phyloP scores from a whole-genome alignment of 2,888 invertebrate species.

The Boloria euphrosyne region DNA sequence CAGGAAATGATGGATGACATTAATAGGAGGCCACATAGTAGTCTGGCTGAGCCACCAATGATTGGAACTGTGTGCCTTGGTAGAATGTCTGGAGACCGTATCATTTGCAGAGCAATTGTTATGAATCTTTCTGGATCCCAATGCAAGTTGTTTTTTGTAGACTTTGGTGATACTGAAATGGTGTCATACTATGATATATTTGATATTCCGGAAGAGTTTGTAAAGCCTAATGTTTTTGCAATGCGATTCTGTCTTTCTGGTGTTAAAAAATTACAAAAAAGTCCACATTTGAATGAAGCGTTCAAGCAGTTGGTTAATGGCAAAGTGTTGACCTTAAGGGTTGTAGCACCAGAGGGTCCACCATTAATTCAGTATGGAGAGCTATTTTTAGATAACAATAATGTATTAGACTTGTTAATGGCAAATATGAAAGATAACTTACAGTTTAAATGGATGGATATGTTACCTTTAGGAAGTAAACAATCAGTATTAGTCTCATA shows the following conservation, averaged over 20 bases:
- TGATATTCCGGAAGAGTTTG: constrained; percentile 88
- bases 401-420: constrained; percentile 82
- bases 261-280: constrained; percentile 83
- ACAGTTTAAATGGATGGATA: constrained; percentile 67
- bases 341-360: constrained; percentile 86
- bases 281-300: constrained; percentile 84
- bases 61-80: constrained; percentile 91
- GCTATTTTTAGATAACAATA: constrained; percentile 83
- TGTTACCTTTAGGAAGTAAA: constrained; percentile 60
- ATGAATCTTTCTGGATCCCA: constrained; percentile 87
- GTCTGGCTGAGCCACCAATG: constrained; percentile 85
- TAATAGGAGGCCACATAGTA: constrained; percentile 83
- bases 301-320: constrained; percentile 87
- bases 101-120: constrained; percentile 89
- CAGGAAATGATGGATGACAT: constrained; percentile 88
- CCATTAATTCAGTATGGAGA: constrained; percentile 89
- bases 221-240: constrained; percentile 88
- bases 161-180: constrained; percentile 90
- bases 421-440: constrained; percentile 68
- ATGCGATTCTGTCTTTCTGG: constrained; percentile 88
- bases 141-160: constrained; percentile 90
- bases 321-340: constrained; percentile 84
- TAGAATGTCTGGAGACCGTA: constrained; percentile 85
- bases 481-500: constrained; percentile 84
- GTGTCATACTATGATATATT: constrained; percentile 87